Evolutionary conservation across 2,797 vertebrate species (phyloP).

Genomic region (Acomys russatus): DNA sequence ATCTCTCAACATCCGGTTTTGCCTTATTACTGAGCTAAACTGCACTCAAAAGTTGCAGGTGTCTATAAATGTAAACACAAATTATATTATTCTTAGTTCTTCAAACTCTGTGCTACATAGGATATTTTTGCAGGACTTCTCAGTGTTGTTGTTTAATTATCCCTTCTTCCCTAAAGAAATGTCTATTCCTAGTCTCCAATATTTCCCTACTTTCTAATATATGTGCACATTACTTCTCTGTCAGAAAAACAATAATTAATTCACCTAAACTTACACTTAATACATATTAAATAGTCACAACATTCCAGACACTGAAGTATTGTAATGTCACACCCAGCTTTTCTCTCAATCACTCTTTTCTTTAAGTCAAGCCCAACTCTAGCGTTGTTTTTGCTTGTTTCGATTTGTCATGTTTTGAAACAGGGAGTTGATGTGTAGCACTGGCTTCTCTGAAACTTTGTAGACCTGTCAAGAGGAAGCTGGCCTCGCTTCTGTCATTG

Average conservation of each 20-base stretch:
- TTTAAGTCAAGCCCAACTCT: conserved; percentile 8
- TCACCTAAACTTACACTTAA: background rate
- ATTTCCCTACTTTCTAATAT: background rate
- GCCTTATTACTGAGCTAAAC: conserved; percentile 24
- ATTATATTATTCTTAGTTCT: conserved; percentile 24
- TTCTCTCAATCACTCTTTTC: background rate
- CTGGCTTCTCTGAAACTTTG: background rate
- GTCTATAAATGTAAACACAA: conserved; percentile 14
- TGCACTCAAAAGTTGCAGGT: background rate
- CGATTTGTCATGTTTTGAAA: background rate
- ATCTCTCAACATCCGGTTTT: conserved; percentile 28
- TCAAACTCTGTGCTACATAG: background rate
- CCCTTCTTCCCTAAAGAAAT: background rate
- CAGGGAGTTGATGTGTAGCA: background rate
- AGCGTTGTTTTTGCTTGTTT: background rate
- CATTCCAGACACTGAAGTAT: background rate
- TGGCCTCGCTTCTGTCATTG: too few relatives aligned
- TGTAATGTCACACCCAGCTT: background rate
- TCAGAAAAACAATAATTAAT: background rate
- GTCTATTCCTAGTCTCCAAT: background rate
- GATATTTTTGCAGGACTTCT: conserved; percentile 16
- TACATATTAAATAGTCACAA: background rate
- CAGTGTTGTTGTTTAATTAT: background rate
- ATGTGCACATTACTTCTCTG: background rate
- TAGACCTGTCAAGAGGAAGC: background rate